Conservation (phyloP, 2,113 vertebrate genomes). For the Ia io region DNA sequence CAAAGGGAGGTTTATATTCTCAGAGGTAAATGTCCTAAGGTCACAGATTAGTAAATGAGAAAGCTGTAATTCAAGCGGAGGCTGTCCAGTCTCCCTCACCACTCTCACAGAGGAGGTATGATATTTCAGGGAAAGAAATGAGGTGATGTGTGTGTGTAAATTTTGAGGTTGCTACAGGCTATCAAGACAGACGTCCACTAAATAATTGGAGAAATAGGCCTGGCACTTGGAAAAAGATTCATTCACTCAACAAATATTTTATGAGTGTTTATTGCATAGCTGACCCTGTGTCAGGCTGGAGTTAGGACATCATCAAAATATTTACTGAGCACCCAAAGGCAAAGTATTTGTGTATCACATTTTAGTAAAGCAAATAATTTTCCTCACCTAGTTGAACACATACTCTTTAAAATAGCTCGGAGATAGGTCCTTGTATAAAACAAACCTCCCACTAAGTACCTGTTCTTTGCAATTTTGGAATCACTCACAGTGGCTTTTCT, state of each 20-base stretch:
- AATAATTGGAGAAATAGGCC: not conserved
- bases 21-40: not conserved
- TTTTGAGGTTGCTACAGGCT: not conserved
- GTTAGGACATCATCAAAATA: not conserved
- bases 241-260: constrained; percentile 13
- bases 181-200: not conserved
- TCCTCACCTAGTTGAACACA: not conserved
- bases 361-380: constrained; percentile 32
- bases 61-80: not conserved
- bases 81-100: not conserved
- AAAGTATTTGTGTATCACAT: not conserved
- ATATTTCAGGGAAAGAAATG: not conserved
- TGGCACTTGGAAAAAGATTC: not conserved
- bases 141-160: not conserved
- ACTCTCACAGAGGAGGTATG: not conserved
- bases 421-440: constrained; percentile 7
- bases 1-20: not conserved
- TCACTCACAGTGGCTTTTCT: constrained; percentile 23
- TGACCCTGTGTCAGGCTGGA: not conserved
- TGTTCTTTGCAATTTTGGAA: constrained; percentile 38
- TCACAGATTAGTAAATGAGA: fast-evolving
- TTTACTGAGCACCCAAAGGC: not conserved
- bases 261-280: not conserved
- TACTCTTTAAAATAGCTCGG: constrained; percentile 7
- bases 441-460: constrained; percentile 21